Evolutionary conservation across 2,113 vertebrate species (phyloP).

Genomic region (Delphinapterus leucas): DNA sequence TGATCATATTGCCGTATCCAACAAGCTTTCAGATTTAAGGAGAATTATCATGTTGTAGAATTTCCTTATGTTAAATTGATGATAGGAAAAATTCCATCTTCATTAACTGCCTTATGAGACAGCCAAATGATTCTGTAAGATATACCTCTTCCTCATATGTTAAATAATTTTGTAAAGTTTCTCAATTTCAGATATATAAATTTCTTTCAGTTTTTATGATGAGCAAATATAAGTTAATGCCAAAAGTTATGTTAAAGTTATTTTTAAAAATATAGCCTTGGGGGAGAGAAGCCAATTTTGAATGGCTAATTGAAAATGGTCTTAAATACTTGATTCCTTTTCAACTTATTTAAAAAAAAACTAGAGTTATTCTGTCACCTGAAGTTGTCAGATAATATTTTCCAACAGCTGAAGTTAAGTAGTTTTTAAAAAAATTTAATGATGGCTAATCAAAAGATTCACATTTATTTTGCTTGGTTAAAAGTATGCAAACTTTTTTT

Average conservation of each 20-base stretch:
- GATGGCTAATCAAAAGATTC: not conserved
- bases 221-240: constrained; percentile 76
- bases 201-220: constrained; percentile 67
- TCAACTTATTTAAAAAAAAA: not conserved
- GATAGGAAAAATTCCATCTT: constrained; percentile 71
- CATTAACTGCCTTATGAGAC: constrained; percentile 87
- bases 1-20: constrained; percentile 76
- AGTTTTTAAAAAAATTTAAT: not conserved
- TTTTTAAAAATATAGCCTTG: constrained; percentile 48
- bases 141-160: constrained; percentile 78
- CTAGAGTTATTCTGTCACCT: not conserved
- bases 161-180: constrained; percentile 76
- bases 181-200: constrained; percentile 57
- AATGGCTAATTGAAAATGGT: constrained; percentile 44
- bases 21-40: constrained; percentile 51
- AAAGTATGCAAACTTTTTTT: not conserved
- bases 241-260: constrained; percentile 70
- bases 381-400: constrained; percentile 38
- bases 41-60: constrained; percentile 69
- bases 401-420: constrained; percentile 26
- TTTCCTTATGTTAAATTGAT: constrained; percentile 55
- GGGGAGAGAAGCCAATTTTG: constrained; percentile 54
- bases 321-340: constrained; percentile 40
- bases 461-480: not conserved
- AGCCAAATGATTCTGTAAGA: constrained; percentile 83